phyloP scores from a whole-genome alignment of 1,140 invertebrate genomes.

The Cotesia glomerata region DNA sequence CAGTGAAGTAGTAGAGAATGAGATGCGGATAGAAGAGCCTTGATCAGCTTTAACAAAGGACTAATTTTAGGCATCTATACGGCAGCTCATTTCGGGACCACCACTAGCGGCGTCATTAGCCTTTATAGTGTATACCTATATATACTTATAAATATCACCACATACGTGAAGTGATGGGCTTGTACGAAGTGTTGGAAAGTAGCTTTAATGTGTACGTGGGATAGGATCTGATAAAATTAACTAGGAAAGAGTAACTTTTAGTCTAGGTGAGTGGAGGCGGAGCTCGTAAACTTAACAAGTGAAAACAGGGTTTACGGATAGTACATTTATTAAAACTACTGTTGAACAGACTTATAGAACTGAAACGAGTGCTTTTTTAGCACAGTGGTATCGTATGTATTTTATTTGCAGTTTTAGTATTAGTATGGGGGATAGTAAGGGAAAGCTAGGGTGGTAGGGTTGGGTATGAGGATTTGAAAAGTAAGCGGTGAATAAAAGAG shows the following conservation, averaged over 20 bases:
- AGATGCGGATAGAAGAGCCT: background rate
- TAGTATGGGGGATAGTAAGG: no score
- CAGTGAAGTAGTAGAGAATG: no score
- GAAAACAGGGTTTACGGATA: constrained; percentile 16
- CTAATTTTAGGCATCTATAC: constrained; percentile 11
- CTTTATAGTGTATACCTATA: no score
- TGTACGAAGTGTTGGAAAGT: background rate
- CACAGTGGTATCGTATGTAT: no score
- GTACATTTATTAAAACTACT: constrained; percentile 26
- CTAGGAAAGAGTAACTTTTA: background rate
- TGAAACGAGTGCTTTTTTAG: no score
- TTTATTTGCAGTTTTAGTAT: no score
- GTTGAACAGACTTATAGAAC: background rate
- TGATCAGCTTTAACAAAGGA: constrained; percentile 15
- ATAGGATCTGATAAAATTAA: background rate
- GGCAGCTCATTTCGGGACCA: background rate
- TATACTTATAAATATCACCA: no score
- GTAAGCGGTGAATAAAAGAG: background rate
- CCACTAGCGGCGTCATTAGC: background rate
- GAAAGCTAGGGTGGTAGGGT: background rate
- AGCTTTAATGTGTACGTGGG: background rate
- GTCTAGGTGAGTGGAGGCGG: background rate
- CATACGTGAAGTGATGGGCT: no score
- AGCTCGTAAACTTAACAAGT: background rate
- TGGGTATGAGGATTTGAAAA: background rate